Base-by-base conservation (phyloP, 92 coral and sea anemone species). In the Scolanthus callimorphus region DNA sequence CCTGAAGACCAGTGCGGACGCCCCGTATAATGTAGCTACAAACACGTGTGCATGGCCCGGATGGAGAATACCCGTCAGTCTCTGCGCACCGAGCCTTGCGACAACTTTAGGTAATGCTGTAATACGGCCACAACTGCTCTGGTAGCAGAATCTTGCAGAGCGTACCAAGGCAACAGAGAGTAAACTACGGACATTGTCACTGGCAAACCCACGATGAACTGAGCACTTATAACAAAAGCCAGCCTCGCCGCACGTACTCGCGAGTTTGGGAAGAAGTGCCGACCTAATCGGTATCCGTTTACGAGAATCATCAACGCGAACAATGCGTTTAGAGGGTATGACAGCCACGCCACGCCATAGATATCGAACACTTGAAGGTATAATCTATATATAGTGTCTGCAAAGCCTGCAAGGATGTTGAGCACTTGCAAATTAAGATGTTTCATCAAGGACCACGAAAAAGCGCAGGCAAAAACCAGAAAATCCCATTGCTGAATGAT, bases 351-450 rank as follows among this genome's bases (percentile, higher is more conserved):
- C 4, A 24, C 27, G 21, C 73, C 63, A 25, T 71, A 84, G 49
- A 84, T 51, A 8, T 82, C 91, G 45, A 62, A 74, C 22, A 74
- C 29, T 46, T 73, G 78, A 24, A 73, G 53, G 34, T 17, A 39
- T 3, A 84, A 76, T n/a, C 81, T 69, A 29, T 73, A 84, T 1
- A 53, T 49, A 53, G 53, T 38, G 65, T 84, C 91, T 0, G 29
- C 57, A 45, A 84, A 84, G 9, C 81, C 85, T 21, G 84, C 90
- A 22, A 78, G 61, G 21, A 84, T 71, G 31, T 68, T 78, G 15
- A 71, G 30, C 11, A 81, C 59, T 3, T 73, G 65, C 3, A 84
- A 63, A 65, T 84, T 84, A 11, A 78, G 80, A 20, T 78, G 74
- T 21, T 84, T 79, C 65, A 68, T 66, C 27, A 55, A 8, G 11